A percentile compares a stretch with the other conserved stretches of the same genome.
Evolutionary conservation across 2,888 invertebrate species (phyloP).

Genomic region (Brachylomia viminalis): DNA sequence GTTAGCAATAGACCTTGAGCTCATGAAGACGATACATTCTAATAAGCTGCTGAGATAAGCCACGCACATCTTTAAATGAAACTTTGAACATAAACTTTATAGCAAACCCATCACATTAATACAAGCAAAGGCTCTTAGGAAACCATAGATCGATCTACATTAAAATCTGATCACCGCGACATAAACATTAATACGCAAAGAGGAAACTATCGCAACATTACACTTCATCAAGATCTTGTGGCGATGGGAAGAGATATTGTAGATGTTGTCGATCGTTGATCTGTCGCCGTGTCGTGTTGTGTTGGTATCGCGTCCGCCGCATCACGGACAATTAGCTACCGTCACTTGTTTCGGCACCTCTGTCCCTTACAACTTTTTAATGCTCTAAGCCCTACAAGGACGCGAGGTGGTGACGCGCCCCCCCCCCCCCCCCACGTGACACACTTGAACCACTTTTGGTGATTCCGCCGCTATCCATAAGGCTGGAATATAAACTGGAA

Average conservation of each 20-base stretch:
- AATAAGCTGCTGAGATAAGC: background rate
- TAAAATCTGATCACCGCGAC: background rate
- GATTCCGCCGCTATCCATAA: slow-evolving; percentile 9
- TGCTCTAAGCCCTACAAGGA: background rate
- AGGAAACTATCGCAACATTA: slow-evolving; percentile 1
- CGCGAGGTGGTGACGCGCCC: background rate
- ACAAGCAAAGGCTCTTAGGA: background rate
- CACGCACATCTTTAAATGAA: background rate
- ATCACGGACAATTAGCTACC: slow-evolving; percentile 3
- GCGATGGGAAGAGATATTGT: too few relatives aligned
- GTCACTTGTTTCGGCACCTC: slow-evolving; percentile 18
- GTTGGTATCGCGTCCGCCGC: background rate
- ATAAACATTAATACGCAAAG: background rate
- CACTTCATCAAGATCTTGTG: background rate
- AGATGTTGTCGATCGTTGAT: background rate
- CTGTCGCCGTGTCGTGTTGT: background rate
- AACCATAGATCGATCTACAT: background rate
- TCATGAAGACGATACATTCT: slow-evolving; percentile 20
- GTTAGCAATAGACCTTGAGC: slow-evolving; percentile 25
- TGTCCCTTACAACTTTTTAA: too few relatives aligned
- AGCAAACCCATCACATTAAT: background rate
- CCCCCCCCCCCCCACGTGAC: background rate
- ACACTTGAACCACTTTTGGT: background rate
- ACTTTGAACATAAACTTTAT: slow-evolving; percentile 1
- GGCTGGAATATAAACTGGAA: slow-evolving; percentile 35